Base-by-base conservation (phyloP, 2,797 vertebrate genomes). In the Alca torda region DNA sequence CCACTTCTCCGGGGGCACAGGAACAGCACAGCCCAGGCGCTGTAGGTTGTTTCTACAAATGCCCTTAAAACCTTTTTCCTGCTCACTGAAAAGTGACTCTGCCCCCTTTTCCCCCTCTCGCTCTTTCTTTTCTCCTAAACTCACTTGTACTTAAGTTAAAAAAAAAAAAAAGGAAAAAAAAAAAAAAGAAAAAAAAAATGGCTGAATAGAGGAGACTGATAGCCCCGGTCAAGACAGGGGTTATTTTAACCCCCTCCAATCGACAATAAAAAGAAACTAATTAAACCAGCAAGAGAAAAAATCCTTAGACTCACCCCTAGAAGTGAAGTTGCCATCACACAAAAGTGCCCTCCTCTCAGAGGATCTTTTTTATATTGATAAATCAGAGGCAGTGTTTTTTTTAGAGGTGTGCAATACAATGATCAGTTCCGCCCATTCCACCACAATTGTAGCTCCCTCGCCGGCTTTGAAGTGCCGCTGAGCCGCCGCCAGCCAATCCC, bases 241-340 rank as follows among this genome's bases (percentile, higher is more conserved):
- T 97, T 98, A 98, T 98, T 98, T 99, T 98, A 99, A 99, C 99
- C 99, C 97, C 98, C 98, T 98, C 98, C 97, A 97, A 98, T 97
- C 98, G 98, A 99, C 98, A 99, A 99, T 99, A 98, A 99, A 99
- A 99, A 97, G 97, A 98, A 99, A 99, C 99, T 99, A 99, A 99
- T 99, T 98, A 99, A 99, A 99, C 97, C 98, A 98, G 98, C 98
- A 98, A 99, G 98, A 99, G 97, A 97, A 97, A 96, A 99, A 99
- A 98, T 98, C 98, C 99, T 98, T 98, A 98, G 98, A 99, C 99
- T 99, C 99, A 99, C 99, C 99, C 99, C 99, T 98, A 99, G 99
- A 99, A 99, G 99, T 99, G 99, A 99, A 99, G 99, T 99, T 99
- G 99, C 99, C 99, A 99, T 99, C 99, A 99, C 99, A 99, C 99